Conservation (phyloP, 2,797 vertebrate genomes). For the Leptodactylus fallax region DNA sequence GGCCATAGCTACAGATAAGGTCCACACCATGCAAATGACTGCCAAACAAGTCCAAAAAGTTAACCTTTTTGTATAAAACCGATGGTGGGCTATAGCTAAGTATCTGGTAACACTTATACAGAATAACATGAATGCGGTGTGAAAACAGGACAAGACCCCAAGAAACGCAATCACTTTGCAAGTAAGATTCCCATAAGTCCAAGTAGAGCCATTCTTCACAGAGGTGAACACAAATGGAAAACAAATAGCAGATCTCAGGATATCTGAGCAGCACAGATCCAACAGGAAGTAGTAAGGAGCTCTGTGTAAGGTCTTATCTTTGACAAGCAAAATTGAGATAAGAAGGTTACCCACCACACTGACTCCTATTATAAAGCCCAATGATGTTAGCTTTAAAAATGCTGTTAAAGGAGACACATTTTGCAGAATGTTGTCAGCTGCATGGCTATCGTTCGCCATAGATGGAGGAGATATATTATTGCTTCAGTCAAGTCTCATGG, state of each 20-base stretch:
- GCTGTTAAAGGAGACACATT: constrained; percentile 99
- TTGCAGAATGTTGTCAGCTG: constrained; percentile 99
- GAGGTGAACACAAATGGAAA: constrained; percentile 99
- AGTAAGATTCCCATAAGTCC: constrained; percentile 97
- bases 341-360: constrained; percentile 99
- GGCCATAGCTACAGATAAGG: constrained; percentile 98
- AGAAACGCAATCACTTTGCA: constrained; percentile 99
- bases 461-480: constrained; percentile 97
- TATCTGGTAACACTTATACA: constrained; percentile 98
- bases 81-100: constrained; percentile 97
- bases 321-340: constrained; percentile 99
- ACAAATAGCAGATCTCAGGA: constrained; percentile 98
- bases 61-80: constrained; percentile 98
- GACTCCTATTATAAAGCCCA: constrained; percentile 99
- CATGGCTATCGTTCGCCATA: constrained; percentile 99
- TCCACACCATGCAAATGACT: constrained; percentile 99
- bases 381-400: constrained; percentile 99
- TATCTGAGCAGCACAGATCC: constrained; percentile 98
- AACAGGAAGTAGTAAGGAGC: constrained; percentile 99
- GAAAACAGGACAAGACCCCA: constrained; percentile 98
- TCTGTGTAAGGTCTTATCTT: constrained; percentile 99
- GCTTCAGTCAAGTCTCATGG: constrained; percentile 99
- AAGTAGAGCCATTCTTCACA: constrained; percentile 97
- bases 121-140: constrained; percentile 99
- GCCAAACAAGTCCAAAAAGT: constrained; percentile 99